Evolutionary conservation across 2,888 invertebrate species (phyloP).

Genomic region (Pristionchus mayeri): DNA sequence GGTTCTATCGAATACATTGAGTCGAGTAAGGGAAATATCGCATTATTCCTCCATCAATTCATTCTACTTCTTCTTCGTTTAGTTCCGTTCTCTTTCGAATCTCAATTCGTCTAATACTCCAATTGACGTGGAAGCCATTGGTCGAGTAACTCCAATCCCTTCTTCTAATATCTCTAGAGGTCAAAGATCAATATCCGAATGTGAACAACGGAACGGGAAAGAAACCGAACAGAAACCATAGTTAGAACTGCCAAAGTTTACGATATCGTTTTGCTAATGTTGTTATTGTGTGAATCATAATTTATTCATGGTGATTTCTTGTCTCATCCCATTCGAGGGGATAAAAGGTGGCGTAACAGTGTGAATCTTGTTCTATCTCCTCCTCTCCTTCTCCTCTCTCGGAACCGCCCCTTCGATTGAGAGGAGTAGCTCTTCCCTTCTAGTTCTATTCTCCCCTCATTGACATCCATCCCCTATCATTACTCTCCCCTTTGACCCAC

Average conservation of each 20-base stretch:
- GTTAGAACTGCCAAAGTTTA: not conserved
- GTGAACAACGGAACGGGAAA: not conserved
- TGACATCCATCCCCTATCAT: conserved; percentile 28
- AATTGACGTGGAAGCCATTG: not conserved
- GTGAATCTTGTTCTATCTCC: conserved; percentile 23
- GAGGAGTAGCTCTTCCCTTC: conserved; percentile 25
- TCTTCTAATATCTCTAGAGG: not conserved
- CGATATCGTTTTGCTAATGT: not conserved
- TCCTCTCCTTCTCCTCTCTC: conserved; percentile 30
- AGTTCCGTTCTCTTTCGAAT: conserved; percentile 27
- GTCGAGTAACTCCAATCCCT: not conserved
- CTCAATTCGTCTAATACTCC: not conserved
- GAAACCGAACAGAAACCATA: not conserved
- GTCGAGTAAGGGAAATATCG: conserved; percentile 9
- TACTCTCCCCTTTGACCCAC: conserved; percentile 28
- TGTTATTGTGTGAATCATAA: not conserved
- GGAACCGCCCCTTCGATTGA: not conserved
- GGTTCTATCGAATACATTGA: conserved; percentile 7
- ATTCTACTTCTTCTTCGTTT: conserved; percentile 5
- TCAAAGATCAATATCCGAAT: conserved; percentile 44
- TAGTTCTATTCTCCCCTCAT: conserved; percentile 10
- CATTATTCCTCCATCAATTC: not conserved
- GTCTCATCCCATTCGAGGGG: not conserved
- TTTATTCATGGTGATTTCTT: not conserved
- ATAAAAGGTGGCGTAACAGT: conserved; percentile 21